Evolutionary conservation across 2,113 vertebrate genomes (phyloP), one percentile per base, ranked within the genome.

Genomic region (Pseudonaja textilis): DNA sequence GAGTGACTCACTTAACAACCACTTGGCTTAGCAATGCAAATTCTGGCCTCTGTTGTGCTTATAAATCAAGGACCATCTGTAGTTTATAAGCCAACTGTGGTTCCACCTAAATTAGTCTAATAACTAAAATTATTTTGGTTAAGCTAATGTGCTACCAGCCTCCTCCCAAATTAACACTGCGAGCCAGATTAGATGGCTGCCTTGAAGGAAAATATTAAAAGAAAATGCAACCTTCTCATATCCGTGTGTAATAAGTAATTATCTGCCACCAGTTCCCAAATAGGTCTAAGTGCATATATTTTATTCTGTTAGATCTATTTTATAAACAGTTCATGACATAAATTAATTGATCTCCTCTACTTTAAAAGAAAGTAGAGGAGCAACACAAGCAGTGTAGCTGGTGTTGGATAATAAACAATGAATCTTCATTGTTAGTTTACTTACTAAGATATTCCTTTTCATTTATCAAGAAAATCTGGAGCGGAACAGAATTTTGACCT

Each of bases 281-380:
- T 39, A n/a, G 25, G 22, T n/a, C 57, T 64, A 89, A 74, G 57
- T 25, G 18, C 50, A 26, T 56, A 0, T 0, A 50, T 90, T 45
- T 2, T 93, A 92, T 93, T 85, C 47, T 93, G 0, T 95, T 94
- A 91, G 81, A n/a, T 89, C 39, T 47, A 22, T 52, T 56, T 42
- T 34, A 93, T 89, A 93, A 0, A 16, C 56, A n/a, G 26, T 95
- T n/a, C 12, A 54, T 93, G 61, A 16, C 85, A 93, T 91, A 95
- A 92, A 95, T 94, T 94, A 92, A 34, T 95, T 0, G 0, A 87
- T 90, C 95, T 91, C 0, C 23, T 81, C 92, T 93, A 64, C 90
- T 94, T 94, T 52, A 0, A 0, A 61, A 89, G 90, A 94, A 81
- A 42, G 42, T 42, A 42, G 42, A 42, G 3, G 42, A 42, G 42